phyloP scores from a whole-genome alignment of 2,888 invertebrate genomes.

The Oscheius myriophilus region DNA sequence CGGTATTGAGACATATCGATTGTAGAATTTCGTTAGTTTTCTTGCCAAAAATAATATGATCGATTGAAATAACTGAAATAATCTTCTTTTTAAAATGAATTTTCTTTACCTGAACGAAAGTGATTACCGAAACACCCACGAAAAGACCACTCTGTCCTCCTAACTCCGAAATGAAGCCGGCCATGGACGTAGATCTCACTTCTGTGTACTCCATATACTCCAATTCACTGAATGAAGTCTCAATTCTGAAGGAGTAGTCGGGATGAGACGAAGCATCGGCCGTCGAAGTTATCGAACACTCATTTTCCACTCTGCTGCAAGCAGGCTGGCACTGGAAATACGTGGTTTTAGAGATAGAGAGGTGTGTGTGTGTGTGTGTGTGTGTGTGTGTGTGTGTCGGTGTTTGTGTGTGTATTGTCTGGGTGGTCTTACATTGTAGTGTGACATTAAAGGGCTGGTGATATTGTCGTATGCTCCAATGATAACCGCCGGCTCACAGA shows the following conservation, averaged over 20 bases:
- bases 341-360: not conserved
- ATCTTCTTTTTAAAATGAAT: not conserved
- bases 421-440: constrained; percentile 13
- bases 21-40: not conserved
- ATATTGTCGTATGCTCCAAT: constrained; percentile 41
- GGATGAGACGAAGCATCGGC: constrained; percentile 42
- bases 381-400: no score
- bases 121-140: constrained; percentile 47
- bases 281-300: constrained; percentile 36
- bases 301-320: constrained; percentile 41
- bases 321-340: constrained; percentile 42
- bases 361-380: no score
- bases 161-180: constrained; percentile 52
- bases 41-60: not conserved
- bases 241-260: constrained; percentile 41
- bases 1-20: constrained; percentile 7
- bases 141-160: constrained; percentile 54
- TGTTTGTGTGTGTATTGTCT: no score
- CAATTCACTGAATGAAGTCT: constrained; percentile 49
- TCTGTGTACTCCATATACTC: constrained; percentile 52
- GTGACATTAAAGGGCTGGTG: constrained; percentile 28
- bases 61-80: constrained; percentile 20
- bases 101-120: constrained; percentile 42
- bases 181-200: constrained; percentile 40
- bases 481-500: constrained; percentile 41